Evolutionary conservation across 2,888 invertebrate genomes (phyloP), one percentile per base, ranked within the genome.

Genomic region (Drosophila engyochracea): DNA sequence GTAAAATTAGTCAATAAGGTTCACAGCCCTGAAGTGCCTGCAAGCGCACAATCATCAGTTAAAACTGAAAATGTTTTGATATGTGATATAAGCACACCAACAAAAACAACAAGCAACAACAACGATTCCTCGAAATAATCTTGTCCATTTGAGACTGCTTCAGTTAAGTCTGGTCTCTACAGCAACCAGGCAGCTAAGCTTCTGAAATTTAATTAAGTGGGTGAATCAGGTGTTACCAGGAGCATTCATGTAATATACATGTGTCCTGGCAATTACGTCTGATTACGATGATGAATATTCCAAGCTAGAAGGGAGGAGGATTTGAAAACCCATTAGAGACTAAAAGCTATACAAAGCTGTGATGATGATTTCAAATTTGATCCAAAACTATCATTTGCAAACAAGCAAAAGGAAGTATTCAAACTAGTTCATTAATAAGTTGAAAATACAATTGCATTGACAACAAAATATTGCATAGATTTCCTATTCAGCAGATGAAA

Each of bases 21-120:
- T 67, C 31, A 22, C 31, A 49, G 19, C 31, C 22, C 62, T 52
- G 57, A 49, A 62, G 37, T 35, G 58, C 41, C 30, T 30, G 54
- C 58, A 60, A 60, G 64, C 47, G 51, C 4, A 63, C 65, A 80
- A 76, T 70, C 76, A 81, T 79, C 68, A 81, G 73, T 79, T 79
- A 71, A 69, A 61, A 49, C 68, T 37, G 35, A 69, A 49, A 69
- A 52, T 79, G 63, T 64, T 81, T 70, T 75, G 68, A 78, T 68
- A 70, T 81, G 53, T 57, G 74, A 66, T 57, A 58, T 44, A 47
- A 62, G 31, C 25, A n/a, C 58, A 31, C 12, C 65, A 49, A n/a
- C 25, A 16, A 57, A 10, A 54, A 9, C 44, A 64, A 37, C 39
- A 63, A 52, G 22, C 10, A 58, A 19, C 19, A 53, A n/a, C 22